Evolutionary conservation across 2,888 invertebrate genomes (phyloP).

Genomic region (Clostera curtula): DNA sequence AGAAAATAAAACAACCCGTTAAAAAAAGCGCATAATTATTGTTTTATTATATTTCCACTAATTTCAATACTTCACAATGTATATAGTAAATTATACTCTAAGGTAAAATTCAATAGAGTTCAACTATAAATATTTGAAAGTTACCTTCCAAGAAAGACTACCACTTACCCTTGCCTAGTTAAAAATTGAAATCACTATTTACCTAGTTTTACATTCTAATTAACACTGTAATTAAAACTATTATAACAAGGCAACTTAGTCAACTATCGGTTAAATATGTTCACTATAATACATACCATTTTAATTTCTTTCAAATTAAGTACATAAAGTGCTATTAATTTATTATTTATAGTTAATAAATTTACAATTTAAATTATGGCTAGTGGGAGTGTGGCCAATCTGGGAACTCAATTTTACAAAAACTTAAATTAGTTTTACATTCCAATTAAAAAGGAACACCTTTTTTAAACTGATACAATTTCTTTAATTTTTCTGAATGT

Average conservation of each 20-base stretch:
- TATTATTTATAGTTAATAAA: too few relatives aligned
- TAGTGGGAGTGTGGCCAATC: too few relatives aligned
- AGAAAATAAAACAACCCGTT: slow-evolving; percentile 14
- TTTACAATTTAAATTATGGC: too few relatives aligned
- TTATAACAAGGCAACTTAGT: slow-evolving; percentile 28
- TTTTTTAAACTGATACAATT: too few relatives aligned
- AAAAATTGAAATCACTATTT: slow-evolving; percentile 26
- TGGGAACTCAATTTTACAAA: too few relatives aligned
- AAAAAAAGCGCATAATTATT: slow-evolving; percentile 45
- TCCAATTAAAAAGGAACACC: too few relatives aligned
- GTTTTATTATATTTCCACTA: slow-evolving; percentile 43
- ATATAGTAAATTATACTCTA: slow-evolving; percentile 22
- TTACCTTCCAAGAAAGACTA: slow-evolving; percentile 15
- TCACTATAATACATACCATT: too few relatives aligned
- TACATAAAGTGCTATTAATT: too few relatives aligned
- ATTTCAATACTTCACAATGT: slow-evolving; percentile 28
- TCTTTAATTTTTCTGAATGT: too few relatives aligned
- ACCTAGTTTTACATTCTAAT: slow-evolving; percentile 9
- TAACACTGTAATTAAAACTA: slow-evolving; percentile 16
- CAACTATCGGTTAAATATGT: too few relatives aligned
- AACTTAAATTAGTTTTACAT: too few relatives aligned
- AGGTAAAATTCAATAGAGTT: slow-evolving; percentile 22
- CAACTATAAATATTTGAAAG: slow-evolving; percentile 29
- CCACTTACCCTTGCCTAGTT: slow-evolving; percentile 27
- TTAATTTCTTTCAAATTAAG: too few relatives aligned